phyloP scores from a whole-genome alignment of 2,797 vertebrate species.

The Mormyrops boulengeri region DNA sequence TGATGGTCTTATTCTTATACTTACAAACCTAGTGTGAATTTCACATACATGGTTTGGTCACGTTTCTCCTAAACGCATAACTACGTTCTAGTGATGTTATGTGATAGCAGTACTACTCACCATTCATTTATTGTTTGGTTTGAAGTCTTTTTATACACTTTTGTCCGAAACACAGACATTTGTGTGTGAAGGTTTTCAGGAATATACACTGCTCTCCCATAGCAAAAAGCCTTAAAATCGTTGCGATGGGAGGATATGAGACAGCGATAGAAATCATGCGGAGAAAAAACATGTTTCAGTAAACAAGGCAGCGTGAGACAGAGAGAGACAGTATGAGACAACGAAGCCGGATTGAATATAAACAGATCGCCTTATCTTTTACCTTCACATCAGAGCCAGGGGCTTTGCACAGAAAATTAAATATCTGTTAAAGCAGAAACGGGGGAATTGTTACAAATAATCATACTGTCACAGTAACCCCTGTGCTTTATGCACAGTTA shows the following conservation, averaged over 20 bases:
- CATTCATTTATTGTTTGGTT: background rate
- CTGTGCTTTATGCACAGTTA: background rate
- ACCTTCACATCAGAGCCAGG: background rate
- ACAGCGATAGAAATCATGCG: background rate
- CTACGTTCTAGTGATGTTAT: background rate
- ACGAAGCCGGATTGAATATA: background rate
- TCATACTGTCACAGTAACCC: constrained; percentile 5
- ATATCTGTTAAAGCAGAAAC: constrained; percentile 9
- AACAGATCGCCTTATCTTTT: background rate
- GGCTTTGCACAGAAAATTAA: constrained; percentile 5
- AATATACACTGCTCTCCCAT: background rate
- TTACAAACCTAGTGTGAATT: background rate
- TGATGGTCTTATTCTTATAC: background rate
- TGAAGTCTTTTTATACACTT: background rate
- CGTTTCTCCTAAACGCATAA: background rate
- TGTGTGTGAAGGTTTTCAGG: background rate
- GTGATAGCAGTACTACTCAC: background rate
- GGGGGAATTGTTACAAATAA: constrained; percentile 11
- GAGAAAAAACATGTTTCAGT: background rate
- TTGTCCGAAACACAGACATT: background rate
- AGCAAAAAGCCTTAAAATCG: background rate
- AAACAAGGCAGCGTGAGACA: background rate
- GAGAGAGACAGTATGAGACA: background rate
- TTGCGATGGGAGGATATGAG: background rate
- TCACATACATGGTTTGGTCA: background rate